Percentiles rank a stretch among this genome's conserved stretches.
These are phyloP conservation scores for Ia io DNA, from an alignment of 2,113 vertebrate species.

Conservation along the genomic window DNA sequence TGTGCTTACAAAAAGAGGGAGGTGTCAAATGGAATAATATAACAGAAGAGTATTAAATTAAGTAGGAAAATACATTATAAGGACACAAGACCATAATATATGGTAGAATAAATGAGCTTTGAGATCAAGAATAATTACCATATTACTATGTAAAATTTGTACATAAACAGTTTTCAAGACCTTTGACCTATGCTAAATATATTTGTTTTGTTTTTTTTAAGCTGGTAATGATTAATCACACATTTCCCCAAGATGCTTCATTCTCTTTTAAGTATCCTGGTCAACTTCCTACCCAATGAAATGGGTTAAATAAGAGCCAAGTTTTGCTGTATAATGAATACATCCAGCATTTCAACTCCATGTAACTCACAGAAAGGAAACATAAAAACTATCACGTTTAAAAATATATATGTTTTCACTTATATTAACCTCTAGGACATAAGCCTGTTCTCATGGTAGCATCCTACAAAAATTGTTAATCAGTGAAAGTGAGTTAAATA, in stretches of 20 bases:
- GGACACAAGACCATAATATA: not conserved
- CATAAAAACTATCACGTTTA: not conserved
- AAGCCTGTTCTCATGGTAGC: not conserved
- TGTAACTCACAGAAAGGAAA: not conserved
- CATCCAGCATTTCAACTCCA: not conserved
- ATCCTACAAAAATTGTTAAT: not conserved
- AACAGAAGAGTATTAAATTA: not conserved
- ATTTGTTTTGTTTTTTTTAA: not conserved
- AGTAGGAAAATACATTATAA: not conserved
- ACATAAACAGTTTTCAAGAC: not conserved
- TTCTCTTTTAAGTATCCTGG: not conserved
- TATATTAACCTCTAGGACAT: not conserved
- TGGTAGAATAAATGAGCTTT: not conserved
- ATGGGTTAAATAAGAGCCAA: not conserved
- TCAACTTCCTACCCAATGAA: not conserved
- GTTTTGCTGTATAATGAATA: not conserved
- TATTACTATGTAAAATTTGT: not conserved
- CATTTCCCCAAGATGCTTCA: not conserved
- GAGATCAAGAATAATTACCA: not conserved
- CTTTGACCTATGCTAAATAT: not conserved
- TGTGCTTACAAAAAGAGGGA: not conserved
- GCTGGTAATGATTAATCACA: not conserved
- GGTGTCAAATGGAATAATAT: not conserved
- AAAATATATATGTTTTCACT: not conserved
- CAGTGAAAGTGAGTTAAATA: not conserved